Base-by-base conservation (phyloP, 2,113 vertebrate species). In the Clarias gariepinus region DNA sequence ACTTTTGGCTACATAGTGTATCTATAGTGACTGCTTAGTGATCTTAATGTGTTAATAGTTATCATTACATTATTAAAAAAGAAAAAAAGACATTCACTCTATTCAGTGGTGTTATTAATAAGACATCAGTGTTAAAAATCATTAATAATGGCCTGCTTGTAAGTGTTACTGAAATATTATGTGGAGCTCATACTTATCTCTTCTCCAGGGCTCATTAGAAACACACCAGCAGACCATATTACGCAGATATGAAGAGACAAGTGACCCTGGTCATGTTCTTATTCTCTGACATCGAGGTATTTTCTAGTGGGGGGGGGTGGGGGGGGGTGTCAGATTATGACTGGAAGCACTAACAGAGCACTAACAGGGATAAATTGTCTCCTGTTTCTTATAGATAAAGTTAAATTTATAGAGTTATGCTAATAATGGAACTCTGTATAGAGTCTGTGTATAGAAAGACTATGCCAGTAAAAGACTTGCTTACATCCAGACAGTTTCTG, bases 231-330 rank as follows among this genome's bases (percentile, higher is more conserved):
- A 57, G 53, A 28, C 19, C 30, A 23, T 41, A 28, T 47, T 61
- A 74, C 33, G 76, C 33, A 47, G 13, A 84, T 76, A 61, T 8
- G n/a, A 77, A 77, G 73, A 63, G 58, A 64, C 58, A 77, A 77
- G 83, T 77, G 83, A 85, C 71, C 83, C 71, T 85, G 71, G 25
- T 52, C 36, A 85, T 63, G 25, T 84, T 55, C 53, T 85, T 53
- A 78, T 41, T 79, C 28, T 55, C 74, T 55, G 41, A 85, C 58
- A n/a, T 25, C 68, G 47, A 73, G 86, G 71, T 78, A 41, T 83
- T 83, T 58, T 69, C 61, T 47, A n/a, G n/a, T 3, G 33, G 33
- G 33, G 63, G 36, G 1, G 53, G 41, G 66, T 19, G 68, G 33
- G 66, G 33, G 28, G 30, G 66, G 33, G 28, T 7, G 64, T 13